Conservation (phyloP, 2,797 vertebrate genomes). For the Paramormyrops hopkinsi region DNA sequence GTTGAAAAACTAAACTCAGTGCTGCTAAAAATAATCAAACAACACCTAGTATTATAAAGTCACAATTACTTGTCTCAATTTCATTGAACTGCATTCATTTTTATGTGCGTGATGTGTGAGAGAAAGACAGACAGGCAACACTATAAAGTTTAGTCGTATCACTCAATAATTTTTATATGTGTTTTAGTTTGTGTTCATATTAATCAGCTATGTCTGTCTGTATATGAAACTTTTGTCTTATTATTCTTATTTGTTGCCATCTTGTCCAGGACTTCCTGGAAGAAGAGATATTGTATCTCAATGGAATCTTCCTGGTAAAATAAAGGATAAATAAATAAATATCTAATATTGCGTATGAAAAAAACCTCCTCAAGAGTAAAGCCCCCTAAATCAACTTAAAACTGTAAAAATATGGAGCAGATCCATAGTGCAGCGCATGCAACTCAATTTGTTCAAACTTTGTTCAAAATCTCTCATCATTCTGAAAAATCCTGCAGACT, state of each 20-base stretch:
- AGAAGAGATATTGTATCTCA: too few species aligned
- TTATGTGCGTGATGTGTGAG: not conserved
- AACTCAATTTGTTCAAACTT: not conserved
- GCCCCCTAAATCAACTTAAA: not conserved
- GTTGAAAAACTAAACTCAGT: not conserved
- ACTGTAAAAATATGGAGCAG: not conserved
- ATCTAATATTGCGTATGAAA: not conserved
- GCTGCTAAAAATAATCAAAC: not conserved
- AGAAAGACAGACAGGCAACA: not conserved
- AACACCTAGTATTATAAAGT: not conserved
- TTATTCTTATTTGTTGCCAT: too few species aligned
- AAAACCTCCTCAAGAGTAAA: not conserved
- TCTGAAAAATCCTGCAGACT: slow-evolving; percentile 21
- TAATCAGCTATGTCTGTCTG: too few species aligned
- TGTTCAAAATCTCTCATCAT: not conserved
- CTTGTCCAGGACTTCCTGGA: too few species aligned
- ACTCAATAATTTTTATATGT: not conserved
- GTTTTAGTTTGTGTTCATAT: too few species aligned
- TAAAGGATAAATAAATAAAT: too few species aligned
- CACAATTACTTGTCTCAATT: not conserved
- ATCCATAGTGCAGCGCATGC: not conserved
- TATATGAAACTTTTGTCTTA: too few species aligned
- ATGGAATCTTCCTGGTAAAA: too few species aligned
- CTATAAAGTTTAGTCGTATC: not conserved
- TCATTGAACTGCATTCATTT: not conserved